Base-by-base conservation (phyloP, 64 coral and sea anemone species). In the Pachyseris speciosa region DNA sequence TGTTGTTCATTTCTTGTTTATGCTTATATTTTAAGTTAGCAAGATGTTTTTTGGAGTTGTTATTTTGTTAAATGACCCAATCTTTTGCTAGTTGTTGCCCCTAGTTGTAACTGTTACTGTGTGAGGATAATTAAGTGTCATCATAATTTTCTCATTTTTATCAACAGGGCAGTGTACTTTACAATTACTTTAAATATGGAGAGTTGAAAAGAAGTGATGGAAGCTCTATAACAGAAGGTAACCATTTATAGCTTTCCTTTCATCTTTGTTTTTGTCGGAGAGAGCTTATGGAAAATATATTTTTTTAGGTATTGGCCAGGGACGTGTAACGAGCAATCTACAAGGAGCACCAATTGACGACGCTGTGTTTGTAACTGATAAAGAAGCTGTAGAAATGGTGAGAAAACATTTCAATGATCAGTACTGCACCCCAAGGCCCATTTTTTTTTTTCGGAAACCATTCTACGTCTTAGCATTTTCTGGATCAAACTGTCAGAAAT, bases 151-250 rank as follows among this genome's bases (percentile, higher is more conserved):
- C 25, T 20, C 7, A 5, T 40, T 65, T 25, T 74, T 50, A 17
- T 79, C 5, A 40, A 41, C 55, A 98, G 96, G 96, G 96, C 27
- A 98, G 96, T 92, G 96, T 98, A 32, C 89, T 98, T 20, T 98
- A 98, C 74, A 92, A 98, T 77, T 98, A 98, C 53, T 88, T 98
- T 50, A 98, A 98, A 48, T 66, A 71, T 72, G 96, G 96, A 41
- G 89, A 94, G 45, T 58, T 98, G 26, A 87, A 94, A 51, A 94
- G 96, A 92, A 94, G 84, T 66, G 96, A 94, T 41, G 84, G 89
- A n/a, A 88, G 89, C 9, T 98, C 96, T 12, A 98, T 98, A 37
- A 98, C 96, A 15, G 96, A 98, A 92, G 96, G 96, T 98, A 92
- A 15, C 9, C 4, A 84, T 26, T 58, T 7, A 8, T 31, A 7